A percentile compares a stretch with the other conserved stretches of the same genome.
phyloP scores from a whole-genome alignment of 2,113 vertebrate species.

The Meles meles region DNA sequence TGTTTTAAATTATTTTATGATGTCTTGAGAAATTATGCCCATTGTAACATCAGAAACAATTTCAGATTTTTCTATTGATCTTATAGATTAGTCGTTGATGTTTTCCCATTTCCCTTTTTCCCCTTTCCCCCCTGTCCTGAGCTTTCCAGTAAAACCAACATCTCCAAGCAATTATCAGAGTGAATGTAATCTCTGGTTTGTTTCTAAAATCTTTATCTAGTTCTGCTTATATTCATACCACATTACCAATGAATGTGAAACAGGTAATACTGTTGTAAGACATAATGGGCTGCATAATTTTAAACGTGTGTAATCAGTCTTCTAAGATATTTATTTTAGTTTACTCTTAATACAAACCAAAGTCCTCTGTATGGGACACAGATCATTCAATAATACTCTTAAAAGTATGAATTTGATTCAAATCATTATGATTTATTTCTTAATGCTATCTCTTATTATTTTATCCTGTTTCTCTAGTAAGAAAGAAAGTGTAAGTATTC shows the following conservation, averaged over 20 bases:
- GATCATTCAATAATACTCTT: not conserved
- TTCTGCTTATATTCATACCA: not conserved
- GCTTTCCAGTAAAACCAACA: conserved; percentile 37
- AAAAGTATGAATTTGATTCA: not conserved
- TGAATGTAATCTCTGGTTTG: conserved; percentile 32
- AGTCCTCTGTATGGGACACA: not conserved
- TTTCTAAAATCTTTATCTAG: conserved; percentile 43
- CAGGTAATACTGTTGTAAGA: not conserved
- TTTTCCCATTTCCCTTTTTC: not conserved
- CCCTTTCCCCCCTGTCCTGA: not conserved
- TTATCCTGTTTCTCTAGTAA: not conserved
- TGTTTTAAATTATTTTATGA: conserved; percentile 70
- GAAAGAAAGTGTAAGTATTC: not conserved
- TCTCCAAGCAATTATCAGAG: conserved; percentile 60
- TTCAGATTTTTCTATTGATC: conserved; percentile 36
- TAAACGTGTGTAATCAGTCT: not conserved
- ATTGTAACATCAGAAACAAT: conserved; percentile 66
- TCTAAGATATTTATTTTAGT: not conserved
- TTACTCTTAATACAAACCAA: not conserved
- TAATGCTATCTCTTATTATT: not conserved
- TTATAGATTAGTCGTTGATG: conserved; percentile 5
- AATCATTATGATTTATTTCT: not conserved
- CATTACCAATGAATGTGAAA: not conserved
- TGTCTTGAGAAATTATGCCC: conserved; percentile 50
- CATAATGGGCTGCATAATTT: not conserved